A percentile compares a stretch with the other conserved stretches of the same genome.
phyloP scores from a whole-genome alignment of 2,113 vertebrate species.

The Nymphicus hollandicus region DNA sequence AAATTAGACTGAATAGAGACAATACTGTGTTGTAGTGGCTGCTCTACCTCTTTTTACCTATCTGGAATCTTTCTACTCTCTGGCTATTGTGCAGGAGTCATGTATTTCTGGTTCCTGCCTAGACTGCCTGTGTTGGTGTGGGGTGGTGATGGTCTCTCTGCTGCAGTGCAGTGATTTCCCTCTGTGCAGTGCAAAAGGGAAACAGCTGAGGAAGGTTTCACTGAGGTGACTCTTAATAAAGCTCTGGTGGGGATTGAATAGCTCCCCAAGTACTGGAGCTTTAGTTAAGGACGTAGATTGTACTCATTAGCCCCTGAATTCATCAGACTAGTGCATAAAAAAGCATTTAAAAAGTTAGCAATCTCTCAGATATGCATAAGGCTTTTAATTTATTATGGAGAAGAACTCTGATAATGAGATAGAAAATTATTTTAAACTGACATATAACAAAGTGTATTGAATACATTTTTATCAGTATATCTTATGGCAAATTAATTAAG shows the following conservation, averaged over 20 bases:
- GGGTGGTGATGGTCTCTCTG: background rate
- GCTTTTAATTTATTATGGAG: background rate
- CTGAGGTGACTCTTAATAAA: background rate
- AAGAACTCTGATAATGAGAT: background rate
- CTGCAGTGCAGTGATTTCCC: background rate
- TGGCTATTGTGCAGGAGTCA: background rate
- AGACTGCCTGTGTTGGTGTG: accelerated
- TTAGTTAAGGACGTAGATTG: background rate
- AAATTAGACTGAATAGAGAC: background rate
- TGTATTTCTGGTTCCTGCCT: background rate
- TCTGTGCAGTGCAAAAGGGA: background rate
- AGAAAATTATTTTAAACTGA: background rate
- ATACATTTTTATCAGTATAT: slow-evolving; percentile 16
- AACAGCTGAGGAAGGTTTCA: background rate
- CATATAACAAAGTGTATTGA: background rate
- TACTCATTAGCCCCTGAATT: background rate
- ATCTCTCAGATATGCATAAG: background rate
- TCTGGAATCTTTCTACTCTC: accelerated
- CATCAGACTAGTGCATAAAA: background rate
- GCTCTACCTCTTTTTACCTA: accelerated
- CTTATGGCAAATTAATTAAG: slow-evolving; percentile 24
- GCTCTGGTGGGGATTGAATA: background rate
- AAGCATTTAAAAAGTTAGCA: background rate
- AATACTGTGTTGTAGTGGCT: background rate
- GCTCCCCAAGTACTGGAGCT: background rate